phyloP scores from a whole-genome alignment of 2,113 vertebrate species.

The Gracilinanus agilis region DNA sequence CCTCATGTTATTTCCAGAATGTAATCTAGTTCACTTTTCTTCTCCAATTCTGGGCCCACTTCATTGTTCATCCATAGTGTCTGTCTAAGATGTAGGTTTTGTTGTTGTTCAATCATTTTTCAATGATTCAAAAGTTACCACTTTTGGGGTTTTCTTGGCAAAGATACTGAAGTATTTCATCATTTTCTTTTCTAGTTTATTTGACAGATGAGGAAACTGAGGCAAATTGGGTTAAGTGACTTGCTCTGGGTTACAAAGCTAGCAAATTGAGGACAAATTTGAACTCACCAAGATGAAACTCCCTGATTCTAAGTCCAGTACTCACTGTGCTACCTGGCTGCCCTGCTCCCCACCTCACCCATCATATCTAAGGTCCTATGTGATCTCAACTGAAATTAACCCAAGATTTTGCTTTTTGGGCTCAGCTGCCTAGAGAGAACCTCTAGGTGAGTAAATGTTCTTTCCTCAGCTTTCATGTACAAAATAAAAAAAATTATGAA shows the following conservation, averaged over 20 bases:
- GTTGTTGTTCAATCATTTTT: background rate
- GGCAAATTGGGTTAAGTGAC: background rate
- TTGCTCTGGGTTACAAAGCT: background rate
- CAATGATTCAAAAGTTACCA: too few relatives aligned
- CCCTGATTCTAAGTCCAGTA: background rate
- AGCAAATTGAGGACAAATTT: background rate
- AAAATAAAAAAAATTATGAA: background rate
- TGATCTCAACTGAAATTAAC: background rate
- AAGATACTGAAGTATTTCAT: background rate
- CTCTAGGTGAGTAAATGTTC: background rate
- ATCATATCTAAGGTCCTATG: background rate
- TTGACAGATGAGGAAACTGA: background rate
- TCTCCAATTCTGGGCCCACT: too few relatives aligned
- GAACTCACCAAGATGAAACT: background rate
- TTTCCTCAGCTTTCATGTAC: conserved; percentile 27
- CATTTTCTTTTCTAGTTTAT: background rate
- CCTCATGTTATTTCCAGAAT: too few relatives aligned
- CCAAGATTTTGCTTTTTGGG: background rate
- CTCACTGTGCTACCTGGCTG: background rate
- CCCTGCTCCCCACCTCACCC: too few relatives aligned
- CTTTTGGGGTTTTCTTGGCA: background rate
- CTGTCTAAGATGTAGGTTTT: too few relatives aligned
- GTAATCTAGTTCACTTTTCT: too few relatives aligned
- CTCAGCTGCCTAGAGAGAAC: conserved; percentile 10
- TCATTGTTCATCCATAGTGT: too few relatives aligned